Evolutionary conservation across 2,888 invertebrate genomes (phyloP).

Genomic region (Pelosia muscerda): DNA sequence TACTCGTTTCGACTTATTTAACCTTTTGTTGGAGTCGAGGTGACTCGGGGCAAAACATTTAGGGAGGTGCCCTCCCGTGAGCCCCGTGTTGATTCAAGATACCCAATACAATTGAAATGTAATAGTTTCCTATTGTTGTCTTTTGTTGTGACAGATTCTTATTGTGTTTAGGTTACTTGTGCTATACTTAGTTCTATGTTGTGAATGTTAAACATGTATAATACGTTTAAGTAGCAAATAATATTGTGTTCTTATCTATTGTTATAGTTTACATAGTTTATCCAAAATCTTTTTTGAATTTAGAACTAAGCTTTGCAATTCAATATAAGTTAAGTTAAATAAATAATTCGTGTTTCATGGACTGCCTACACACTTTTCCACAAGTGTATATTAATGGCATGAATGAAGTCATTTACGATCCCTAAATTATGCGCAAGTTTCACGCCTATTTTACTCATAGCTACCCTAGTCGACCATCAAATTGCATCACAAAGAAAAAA

Average conservation of each 20-base stretch:
- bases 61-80: conserved; percentile 30
- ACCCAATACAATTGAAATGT: conserved; percentile 43
- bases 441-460: conserved; percentile 62
- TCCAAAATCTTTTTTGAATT: background rate
- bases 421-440: conserved; percentile 64
- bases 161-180: conserved; percentile 27
- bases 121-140: conserved; percentile 47
- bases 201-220: conserved; percentile 28
- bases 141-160: conserved; percentile 39
- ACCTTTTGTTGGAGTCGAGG: conserved; percentile 61
- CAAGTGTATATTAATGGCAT: conserved; percentile 41
- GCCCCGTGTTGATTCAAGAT: conserved; percentile 47
- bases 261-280: background rate
- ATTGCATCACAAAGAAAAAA: conserved; percentile 71
- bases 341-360: conserved; percentile 25
- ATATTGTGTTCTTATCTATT: background rate
- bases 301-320: background rate
- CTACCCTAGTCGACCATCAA: conserved; percentile 59
- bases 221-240: conserved; percentile 23
- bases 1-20: conserved; percentile 66
- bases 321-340: background rate
- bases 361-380: conserved; percentile 14
- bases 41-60: conserved; percentile 42
- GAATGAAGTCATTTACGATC: conserved; percentile 49
- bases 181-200: conserved; percentile 19